Conservation (phyloP, 2,888 invertebrate species). For the Orthonevra nobilis region DNA sequence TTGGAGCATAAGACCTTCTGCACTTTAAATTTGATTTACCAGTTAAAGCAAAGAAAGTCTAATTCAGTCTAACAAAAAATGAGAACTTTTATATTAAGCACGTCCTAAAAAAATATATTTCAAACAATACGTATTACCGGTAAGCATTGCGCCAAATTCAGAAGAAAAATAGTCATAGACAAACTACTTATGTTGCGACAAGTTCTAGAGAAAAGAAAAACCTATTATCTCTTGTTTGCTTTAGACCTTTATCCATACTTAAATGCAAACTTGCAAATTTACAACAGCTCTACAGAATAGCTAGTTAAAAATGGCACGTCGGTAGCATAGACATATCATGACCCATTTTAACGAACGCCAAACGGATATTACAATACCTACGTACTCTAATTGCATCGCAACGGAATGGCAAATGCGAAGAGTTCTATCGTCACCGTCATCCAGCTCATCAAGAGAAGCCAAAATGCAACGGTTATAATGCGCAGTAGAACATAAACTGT, state of each 20-base stretch:
- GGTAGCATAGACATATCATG: slow-evolving; percentile 19
- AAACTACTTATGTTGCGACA: neutral
- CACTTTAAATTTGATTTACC: too few species aligned
- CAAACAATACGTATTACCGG: too few species aligned
- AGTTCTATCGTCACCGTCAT: neutral
- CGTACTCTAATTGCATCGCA: slow-evolving; percentile 58
- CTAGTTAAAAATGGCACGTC: slow-evolving; percentile 3
- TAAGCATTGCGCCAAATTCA: neutral
- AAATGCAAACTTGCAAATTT: too few species aligned
- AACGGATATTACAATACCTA: too few species aligned
- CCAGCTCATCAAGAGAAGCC: neutral
- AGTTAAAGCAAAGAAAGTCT: too few species aligned
- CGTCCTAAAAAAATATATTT: too few species aligned
- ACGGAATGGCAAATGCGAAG: slow-evolving; percentile 30
- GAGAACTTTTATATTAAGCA: too few species aligned
- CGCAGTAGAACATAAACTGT: slow-evolving; percentile 57
- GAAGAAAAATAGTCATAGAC: neutral
- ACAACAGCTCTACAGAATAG: neutral
- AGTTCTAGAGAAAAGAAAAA: neutral
- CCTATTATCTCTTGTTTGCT: neutral
- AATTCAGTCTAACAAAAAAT: too few species aligned
- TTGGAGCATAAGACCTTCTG: too few species aligned
- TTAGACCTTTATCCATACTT: neutral
- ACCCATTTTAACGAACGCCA: slow-evolving; percentile 35
- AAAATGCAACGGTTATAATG: slow-evolving; percentile 17